Conservation (phyloP, 2,888 invertebrate species). For the Silvanus unidentatus region DNA sequence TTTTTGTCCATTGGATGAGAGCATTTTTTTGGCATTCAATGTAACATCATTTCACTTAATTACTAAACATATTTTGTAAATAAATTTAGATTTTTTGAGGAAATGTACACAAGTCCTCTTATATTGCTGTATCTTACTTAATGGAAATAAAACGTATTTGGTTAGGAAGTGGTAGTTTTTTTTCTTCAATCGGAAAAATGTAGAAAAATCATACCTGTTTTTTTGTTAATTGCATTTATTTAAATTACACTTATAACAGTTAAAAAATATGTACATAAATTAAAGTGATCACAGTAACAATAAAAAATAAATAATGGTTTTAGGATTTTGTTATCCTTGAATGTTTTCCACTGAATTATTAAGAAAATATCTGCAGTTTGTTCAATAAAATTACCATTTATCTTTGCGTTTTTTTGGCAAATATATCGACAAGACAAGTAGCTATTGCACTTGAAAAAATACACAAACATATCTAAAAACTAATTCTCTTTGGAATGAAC, state of each 20-base stretch:
- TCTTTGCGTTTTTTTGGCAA: too few relatives aligned
- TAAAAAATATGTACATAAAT: slow-evolving; percentile 1
- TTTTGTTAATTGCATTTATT: too few relatives aligned
- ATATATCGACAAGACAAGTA: too few relatives aligned
- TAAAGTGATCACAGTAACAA: background rate
- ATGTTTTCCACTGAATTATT: too few relatives aligned
- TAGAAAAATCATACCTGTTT: too few relatives aligned
- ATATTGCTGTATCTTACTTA: slow-evolving; percentile 27
- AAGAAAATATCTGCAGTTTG: too few relatives aligned
- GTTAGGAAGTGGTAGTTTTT: slow-evolving; percentile 22
- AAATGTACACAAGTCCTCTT: slow-evolving; percentile 12
- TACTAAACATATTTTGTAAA: slow-evolving; percentile 2
- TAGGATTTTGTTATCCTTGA: too few relatives aligned
- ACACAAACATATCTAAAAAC: too few relatives aligned
- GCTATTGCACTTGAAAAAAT: too few relatives aligned
- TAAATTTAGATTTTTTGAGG: slow-evolving; percentile 2
- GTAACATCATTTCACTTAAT: background rate
- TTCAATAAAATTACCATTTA: too few relatives aligned
- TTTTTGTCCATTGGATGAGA: background rate
- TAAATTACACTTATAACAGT: background rate
- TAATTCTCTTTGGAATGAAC: too few relatives aligned
- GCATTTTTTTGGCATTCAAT: background rate
- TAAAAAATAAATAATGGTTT: background rate
- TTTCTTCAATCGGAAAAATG: background rate
- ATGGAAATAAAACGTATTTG: slow-evolving; percentile 32